A percentile compares a stretch with the other conserved stretches of the same genome.
These are phyloP conservation scores for Cylloceria caligata DNA, from an alignment of 2,888 invertebrate genomes.

Conservation along the genomic window DNA sequence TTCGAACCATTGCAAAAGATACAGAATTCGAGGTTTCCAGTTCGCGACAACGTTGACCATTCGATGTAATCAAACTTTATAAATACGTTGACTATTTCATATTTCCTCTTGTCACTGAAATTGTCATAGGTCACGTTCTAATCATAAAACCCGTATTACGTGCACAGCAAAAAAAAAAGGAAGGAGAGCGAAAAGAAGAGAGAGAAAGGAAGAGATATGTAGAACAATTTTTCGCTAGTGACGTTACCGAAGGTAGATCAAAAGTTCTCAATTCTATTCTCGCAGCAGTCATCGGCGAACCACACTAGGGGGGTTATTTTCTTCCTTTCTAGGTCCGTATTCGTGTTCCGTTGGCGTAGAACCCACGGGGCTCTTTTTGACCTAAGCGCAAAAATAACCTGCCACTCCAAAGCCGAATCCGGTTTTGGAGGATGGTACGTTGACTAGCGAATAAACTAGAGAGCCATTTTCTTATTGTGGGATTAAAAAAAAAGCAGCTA, in stretches of 20 bases:
- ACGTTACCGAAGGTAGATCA: background rate
- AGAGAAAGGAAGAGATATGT: background rate
- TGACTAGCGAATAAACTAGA: constrained; percentile 26
- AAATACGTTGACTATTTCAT: too few species aligned
- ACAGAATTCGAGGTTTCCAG: too few species aligned
- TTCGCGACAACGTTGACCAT: too few species aligned
- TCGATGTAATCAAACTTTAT: too few species aligned
- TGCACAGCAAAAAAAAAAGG: too few species aligned
- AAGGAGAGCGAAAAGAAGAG: background rate
- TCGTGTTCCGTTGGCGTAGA: background rate
- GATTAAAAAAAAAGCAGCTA: background rate
- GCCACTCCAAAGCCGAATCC: constrained; percentile 71
- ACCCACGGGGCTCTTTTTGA: constrained; percentile 12
- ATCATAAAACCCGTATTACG: too few species aligned
- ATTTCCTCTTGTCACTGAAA: too few species aligned
- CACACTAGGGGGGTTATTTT: background rate
- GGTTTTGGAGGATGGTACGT: background rate
- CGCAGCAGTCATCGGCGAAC: background rate
- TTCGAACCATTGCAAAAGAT: too few species aligned
- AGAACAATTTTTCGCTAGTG: background rate
- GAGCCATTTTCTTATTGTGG: constrained; percentile 70
- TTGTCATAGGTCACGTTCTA: too few species aligned
- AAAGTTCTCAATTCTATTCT: constrained; percentile 2
- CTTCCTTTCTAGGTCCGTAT: background rate
- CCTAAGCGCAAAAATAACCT: constrained; percentile 71